Conservation (phyloP, 2,797 vertebrate species). For the Scolopax rusticola region DNA sequence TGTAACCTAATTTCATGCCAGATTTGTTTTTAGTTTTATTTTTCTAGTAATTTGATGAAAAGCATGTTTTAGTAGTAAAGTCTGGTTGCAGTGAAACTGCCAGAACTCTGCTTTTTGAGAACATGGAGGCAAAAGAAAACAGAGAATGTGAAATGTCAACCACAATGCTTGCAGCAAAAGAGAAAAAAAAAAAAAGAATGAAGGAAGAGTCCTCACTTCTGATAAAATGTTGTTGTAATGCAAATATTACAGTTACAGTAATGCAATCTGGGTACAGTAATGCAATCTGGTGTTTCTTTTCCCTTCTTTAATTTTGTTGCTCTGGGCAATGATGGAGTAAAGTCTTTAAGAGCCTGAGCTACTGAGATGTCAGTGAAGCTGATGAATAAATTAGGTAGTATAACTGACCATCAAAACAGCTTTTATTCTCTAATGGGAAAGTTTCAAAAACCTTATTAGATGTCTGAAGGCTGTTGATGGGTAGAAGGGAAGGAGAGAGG, state of each 20-base stretch:
- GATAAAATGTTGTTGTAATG: not conserved
- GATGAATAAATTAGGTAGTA: not conserved
- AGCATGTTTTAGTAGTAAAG: not conserved
- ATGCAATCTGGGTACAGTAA: not conserved
- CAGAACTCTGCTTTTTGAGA: not conserved
- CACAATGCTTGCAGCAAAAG: not conserved
- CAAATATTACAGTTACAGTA: not conserved
- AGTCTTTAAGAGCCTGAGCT: not conserved
- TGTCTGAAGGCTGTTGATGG: not conserved
- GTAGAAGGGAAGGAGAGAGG: not conserved
- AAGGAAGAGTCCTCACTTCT: not conserved
- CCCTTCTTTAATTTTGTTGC: not conserved
- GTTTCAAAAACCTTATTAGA: not conserved
- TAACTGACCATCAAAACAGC: not conserved
- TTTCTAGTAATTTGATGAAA: slow-evolving; percentile 50
- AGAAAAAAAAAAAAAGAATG: not conserved
- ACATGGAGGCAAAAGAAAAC: not conserved
- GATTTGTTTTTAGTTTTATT: slow-evolving; percentile 72
- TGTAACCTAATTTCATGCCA: slow-evolving; percentile 76
- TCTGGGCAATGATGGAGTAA: not conserved
- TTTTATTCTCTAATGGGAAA: not conserved
- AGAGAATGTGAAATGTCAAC: not conserved
- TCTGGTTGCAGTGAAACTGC: not conserved
- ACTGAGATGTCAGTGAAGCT: not conserved
- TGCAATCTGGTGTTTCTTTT: not conserved